A percentile compares a stretch with the other conserved stretches of the same genome.
These are phyloP conservation scores for Sphaerodactylus townsendi DNA, from an alignment of 2,113 vertebrate species.

Conservation along the genomic window DNA sequence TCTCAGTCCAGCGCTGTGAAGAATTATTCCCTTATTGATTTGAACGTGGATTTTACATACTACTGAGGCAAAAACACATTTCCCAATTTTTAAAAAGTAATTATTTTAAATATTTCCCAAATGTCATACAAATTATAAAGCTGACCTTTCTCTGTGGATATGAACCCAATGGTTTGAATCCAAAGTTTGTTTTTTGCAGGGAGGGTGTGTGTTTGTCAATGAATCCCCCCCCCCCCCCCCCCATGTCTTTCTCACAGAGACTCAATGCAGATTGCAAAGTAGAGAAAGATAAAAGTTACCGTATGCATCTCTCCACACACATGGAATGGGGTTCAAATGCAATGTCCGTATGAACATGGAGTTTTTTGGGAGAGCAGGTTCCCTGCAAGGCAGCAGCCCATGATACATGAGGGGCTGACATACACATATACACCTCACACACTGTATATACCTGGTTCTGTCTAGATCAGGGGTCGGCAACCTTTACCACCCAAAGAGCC, in stretches of 20 bases:
- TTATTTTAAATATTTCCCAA: neutral
- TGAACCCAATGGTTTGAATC: too few species aligned
- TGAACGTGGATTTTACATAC: neutral
- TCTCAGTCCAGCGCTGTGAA: neutral
- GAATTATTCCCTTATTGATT: neutral
- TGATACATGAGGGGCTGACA: neutral
- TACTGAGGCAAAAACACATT: neutral
- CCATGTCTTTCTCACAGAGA: too few species aligned
- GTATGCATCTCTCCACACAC: neutral
- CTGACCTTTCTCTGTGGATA: neutral
- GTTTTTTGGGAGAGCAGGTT: neutral
- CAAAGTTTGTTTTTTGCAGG: too few species aligned
- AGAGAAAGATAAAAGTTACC: too few species aligned
- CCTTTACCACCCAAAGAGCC: too few species aligned
- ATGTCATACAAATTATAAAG: neutral
- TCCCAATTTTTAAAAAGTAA: neutral
- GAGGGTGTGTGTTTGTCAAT: too few species aligned
- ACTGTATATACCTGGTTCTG: too few species aligned
- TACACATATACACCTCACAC: too few species aligned
- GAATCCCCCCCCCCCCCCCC: too few species aligned
- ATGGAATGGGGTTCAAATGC: neutral
- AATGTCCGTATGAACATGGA: neutral
- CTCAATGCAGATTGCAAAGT: too few species aligned
- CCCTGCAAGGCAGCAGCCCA: neutral
- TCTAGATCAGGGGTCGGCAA: too few species aligned